Conservation (phyloP, 2,797 vertebrate genomes). For the Nyctibius grandis region DNA sequence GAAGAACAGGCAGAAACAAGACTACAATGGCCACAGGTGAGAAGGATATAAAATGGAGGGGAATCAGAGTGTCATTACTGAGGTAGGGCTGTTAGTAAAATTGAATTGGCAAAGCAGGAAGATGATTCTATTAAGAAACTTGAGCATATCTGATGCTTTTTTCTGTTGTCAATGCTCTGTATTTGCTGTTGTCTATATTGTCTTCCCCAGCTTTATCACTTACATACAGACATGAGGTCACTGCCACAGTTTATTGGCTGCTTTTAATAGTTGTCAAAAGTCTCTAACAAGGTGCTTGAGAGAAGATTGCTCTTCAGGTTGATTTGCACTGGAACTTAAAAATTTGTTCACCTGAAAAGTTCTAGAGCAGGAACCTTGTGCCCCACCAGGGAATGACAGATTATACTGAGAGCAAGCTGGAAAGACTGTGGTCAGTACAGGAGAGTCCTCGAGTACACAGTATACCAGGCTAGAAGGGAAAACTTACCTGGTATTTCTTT, state of each 20-base stretch:
- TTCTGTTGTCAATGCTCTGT: background rate
- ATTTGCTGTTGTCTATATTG: background rate
- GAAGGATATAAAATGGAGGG: background rate
- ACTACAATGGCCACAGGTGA: background rate
- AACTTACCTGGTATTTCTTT: background rate
- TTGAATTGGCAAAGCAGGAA: background rate
- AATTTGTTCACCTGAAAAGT: background rate
- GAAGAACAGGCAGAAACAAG: background rate
- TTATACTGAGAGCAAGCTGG: background rate
- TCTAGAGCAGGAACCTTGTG: background rate
- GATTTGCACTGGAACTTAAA: background rate
- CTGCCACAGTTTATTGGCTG: background rate
- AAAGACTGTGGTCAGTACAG: background rate
- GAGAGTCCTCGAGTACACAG: background rate
- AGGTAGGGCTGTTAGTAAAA: background rate
- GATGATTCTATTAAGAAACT: background rate
- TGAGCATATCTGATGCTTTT: background rate
- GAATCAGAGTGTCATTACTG: background rate
- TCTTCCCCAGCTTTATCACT: background rate
- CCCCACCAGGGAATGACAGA: background rate
- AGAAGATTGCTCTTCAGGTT: background rate
- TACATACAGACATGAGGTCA: background rate
- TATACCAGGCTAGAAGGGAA: background rate
- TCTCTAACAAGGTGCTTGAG: background rate
- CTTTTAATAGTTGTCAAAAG: background rate